Conservation (phyloP, 1,140 invertebrate species). For the Drosophila sproati region DNA sequence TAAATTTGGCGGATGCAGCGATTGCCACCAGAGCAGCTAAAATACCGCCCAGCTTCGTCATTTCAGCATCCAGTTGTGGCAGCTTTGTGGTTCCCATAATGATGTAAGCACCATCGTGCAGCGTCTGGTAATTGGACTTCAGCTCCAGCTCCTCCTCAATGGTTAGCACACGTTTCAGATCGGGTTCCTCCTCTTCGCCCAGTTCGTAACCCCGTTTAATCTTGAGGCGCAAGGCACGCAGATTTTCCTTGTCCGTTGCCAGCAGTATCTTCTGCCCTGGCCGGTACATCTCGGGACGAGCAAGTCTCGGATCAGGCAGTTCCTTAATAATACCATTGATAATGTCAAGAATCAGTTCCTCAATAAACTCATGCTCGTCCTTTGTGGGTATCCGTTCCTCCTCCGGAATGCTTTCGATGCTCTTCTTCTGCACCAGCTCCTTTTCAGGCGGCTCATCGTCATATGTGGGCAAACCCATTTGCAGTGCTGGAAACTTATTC, state of each 20-base stretch:
- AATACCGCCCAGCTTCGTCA: slow-evolving; percentile 68
- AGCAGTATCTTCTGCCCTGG: slow-evolving; percentile 64
- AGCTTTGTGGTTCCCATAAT: slow-evolving; percentile 67
- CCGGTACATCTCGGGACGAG: slow-evolving; percentile 58
- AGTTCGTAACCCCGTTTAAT: slow-evolving; percentile 71
- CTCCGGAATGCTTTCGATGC: slow-evolving; percentile 74
- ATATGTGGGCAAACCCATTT: slow-evolving; percentile 68
- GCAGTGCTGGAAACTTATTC: slow-evolving; percentile 65
- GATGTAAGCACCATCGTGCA: slow-evolving; percentile 78
- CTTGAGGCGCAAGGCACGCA: slow-evolving; percentile 64
- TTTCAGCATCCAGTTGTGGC: slow-evolving; percentile 68
- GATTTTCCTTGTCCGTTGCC: slow-evolving; percentile 64
- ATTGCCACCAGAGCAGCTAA: slow-evolving; percentile 63
- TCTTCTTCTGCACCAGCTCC: slow-evolving; percentile 65
- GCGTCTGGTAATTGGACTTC: slow-evolving; percentile 63
- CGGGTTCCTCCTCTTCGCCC: slow-evolving; percentile 61
- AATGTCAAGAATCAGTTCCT: slow-evolving; percentile 53
- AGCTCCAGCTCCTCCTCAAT: slow-evolving; percentile 75
- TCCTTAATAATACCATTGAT: slow-evolving; percentile 65
- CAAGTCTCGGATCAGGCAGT: slow-evolving; percentile 39
- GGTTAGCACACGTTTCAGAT: slow-evolving; percentile 53
- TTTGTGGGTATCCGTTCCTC: slow-evolving; percentile 63
- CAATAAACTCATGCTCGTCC: slow-evolving; percentile 57
- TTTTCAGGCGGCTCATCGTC: slow-evolving; percentile 45
- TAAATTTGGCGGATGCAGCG: slow-evolving; percentile 69